Evolutionary conservation across 2,797 vertebrate genomes (phyloP), one percentile per base, ranked within the genome.

Genomic region (Neostethus bicornis): DNA sequence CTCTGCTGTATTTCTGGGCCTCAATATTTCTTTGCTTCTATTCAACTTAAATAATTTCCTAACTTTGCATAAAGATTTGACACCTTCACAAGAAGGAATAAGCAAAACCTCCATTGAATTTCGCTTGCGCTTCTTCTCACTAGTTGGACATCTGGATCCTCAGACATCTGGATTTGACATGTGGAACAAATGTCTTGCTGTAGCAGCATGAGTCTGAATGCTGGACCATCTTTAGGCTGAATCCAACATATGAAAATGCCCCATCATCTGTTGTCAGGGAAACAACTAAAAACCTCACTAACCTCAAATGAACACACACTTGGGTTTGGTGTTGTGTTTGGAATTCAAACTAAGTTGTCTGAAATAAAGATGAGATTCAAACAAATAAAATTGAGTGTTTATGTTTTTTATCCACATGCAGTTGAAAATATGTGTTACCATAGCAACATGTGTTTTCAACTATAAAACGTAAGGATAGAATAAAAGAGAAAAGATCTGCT

Each of bases 211-310:
- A 37, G 53, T 31, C 23, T 24, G 9, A 50, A 31, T 0, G 28
- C 4, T 2, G 37, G 25, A 26, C 48, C 14, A 45, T 60, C 56
- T 41, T 54, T 16, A 1, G 53, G 79, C 61, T 75, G 64, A 66
- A 52, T 54, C 74, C 74, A 66, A 77, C 55, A 70, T 60, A 66
- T 71, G 62, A 59, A 80, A 80, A 78, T 82, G 54, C 49, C 59
- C 38, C 39, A 31, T 60, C 62, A 71, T 20, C 48, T 29, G 86
- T 90, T 74, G 85, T 70, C 85, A 87, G 63, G 79, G 85, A 70
- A 89, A 91, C 87, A 51, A 54, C 44, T 39, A 37, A 70, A 81
- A 75, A 53, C 46, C 52, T 24, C 42, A 41, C 25, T 61, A 83
- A 89, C 84, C 83, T 7, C 47, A 23, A 80, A 73, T 56, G 45